A percentile compares a stretch with the other conserved stretches of the same genome.
These are phyloP conservation scores for Coremacera marginata DNA, from an alignment of 2,888 invertebrate genomes.

Conservation along the genomic window DNA sequence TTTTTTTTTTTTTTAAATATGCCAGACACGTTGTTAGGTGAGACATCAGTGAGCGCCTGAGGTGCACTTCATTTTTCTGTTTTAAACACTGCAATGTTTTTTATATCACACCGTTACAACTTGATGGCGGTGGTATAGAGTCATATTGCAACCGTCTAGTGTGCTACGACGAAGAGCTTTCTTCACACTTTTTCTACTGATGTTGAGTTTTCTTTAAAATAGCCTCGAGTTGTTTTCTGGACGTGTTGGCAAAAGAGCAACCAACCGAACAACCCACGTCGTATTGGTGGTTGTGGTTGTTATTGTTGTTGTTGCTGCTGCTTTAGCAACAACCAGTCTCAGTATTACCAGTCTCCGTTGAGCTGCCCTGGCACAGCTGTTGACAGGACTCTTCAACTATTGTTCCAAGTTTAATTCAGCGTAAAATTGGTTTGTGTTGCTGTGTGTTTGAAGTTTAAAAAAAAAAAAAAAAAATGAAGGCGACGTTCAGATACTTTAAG, in stretches of 20 bases:
- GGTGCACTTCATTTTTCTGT: slow-evolving; percentile 48
- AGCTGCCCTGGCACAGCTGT: slow-evolving; percentile 45
- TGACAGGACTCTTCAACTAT: slow-evolving; percentile 68
- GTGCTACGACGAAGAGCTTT: not conserved
- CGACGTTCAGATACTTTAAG: no score
- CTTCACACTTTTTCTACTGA: not conserved
- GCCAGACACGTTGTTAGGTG: slow-evolving; percentile 56
- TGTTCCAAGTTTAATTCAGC: slow-evolving; percentile 66
- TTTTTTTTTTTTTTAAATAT: slow-evolving; percentile 37
- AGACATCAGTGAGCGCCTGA: slow-evolving; percentile 52
- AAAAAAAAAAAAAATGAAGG: no score
- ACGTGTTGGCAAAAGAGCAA: slow-evolving; percentile 31
- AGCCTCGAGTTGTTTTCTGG: slow-evolving; percentile 42
- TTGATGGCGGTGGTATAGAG: not conserved
- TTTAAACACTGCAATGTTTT: slow-evolving; percentile 4
- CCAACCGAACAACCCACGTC: slow-evolving; percentile 15
- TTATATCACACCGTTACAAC: not conserved
- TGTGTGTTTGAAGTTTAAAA: not conserved
- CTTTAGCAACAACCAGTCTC: not conserved
- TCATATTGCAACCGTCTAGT: not conserved
- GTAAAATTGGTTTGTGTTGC: slow-evolving; percentile 66
- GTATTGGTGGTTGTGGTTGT: not conserved
- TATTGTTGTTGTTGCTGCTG: not conserved
- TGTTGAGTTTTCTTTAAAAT: slow-evolving; percentile 43
- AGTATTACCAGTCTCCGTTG: not conserved